Conservation (phyloP, 2,797 vertebrate genomes). For the Trachops cirrhosus region DNA sequence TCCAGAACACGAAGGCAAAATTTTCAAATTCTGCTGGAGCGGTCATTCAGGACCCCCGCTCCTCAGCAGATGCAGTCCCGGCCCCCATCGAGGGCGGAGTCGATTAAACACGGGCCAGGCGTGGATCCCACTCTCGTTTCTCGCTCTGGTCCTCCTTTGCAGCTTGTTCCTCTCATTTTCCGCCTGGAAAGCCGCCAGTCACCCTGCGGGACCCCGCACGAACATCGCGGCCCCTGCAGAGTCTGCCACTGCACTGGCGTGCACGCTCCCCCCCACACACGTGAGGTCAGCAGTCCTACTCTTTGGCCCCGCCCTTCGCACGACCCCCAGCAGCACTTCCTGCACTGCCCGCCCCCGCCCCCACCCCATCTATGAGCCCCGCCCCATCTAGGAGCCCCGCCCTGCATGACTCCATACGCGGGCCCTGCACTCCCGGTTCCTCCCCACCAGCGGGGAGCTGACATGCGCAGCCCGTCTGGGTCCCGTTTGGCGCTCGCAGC, state of each 20-base stretch:
- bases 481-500: accelerated
- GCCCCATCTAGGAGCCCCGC: too few species aligned
- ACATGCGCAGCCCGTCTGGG: too few species aligned
- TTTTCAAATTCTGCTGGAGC: neutral
- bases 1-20: neutral
- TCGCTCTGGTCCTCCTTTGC: neutral
- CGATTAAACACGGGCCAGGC: accelerated
- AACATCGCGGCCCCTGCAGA: accelerated
- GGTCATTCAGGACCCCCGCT: accelerated
- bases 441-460: neutral
- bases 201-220: accelerated
- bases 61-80: accelerated
- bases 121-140: accelerated
- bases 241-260: accelerated
- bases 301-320: neutral
- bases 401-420: too few species aligned
- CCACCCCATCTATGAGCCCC: too few species aligned
- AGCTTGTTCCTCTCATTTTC: neutral
- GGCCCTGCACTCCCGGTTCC: accelerated
- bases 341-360: neutral
- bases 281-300: neutral
- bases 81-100: neutral
- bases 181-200: neutral
- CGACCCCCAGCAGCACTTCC: neutral
- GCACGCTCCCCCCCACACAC: accelerated